A percentile compares a stretch with the other conserved stretches of the same genome.
These are phyloP conservation scores for Euwallacea similis DNA, from an alignment of 1,140 invertebrate genomes.

Conservation along the genomic window DNA sequence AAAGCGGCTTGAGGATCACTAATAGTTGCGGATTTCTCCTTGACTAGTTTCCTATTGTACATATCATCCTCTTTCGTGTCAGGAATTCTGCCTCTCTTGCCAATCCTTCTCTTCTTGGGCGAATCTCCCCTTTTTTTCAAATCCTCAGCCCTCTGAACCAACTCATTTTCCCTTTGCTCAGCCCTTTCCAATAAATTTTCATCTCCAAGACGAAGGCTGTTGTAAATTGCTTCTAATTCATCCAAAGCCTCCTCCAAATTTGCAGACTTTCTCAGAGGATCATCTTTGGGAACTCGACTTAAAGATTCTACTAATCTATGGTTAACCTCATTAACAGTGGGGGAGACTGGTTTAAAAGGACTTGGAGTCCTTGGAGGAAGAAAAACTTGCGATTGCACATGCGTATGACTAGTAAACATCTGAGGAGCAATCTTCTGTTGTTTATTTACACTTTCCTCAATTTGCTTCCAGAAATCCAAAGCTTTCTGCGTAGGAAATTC, in stretches of 20 bases:
- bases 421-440: slow-evolving; percentile 41
- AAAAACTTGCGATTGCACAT: slow-evolving; percentile 49
- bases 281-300: slow-evolving; percentile 39
- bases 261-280: slow-evolving; percentile 57
- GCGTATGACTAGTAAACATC: slow-evolving; percentile 51
- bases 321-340: slow-evolving; percentile 22
- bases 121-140: slow-evolving; percentile 21
- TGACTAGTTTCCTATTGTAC: slow-evolving; percentile 73
- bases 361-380: slow-evolving; percentile 43
- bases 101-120: slow-evolving; percentile 31
- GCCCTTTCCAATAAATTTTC: slow-evolving; percentile 78
- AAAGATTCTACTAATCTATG: slow-evolving; percentile 30
- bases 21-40: slow-evolving; percentile 57
- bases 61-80: slow-evolving; percentile 77
- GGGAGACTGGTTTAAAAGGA: slow-evolving; percentile 46
- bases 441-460: slow-evolving; percentile 57
- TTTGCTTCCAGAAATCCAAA: slow-evolving; percentile 65
- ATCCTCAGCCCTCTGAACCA: slow-evolving; percentile 42
- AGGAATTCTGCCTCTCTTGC: slow-evolving; percentile 54
- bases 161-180: slow-evolving; percentile 71
- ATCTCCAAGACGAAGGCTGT: slow-evolving; percentile 77
- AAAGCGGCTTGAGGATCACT: slow-evolving; percentile 61
- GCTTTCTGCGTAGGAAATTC: slow-evolving; percentile 49
- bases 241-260: slow-evolving; percentile 85
- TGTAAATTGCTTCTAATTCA: slow-evolving; percentile 88